Conservation (phyloP, 2,113 vertebrate species). For the Isichthys henryi region DNA sequence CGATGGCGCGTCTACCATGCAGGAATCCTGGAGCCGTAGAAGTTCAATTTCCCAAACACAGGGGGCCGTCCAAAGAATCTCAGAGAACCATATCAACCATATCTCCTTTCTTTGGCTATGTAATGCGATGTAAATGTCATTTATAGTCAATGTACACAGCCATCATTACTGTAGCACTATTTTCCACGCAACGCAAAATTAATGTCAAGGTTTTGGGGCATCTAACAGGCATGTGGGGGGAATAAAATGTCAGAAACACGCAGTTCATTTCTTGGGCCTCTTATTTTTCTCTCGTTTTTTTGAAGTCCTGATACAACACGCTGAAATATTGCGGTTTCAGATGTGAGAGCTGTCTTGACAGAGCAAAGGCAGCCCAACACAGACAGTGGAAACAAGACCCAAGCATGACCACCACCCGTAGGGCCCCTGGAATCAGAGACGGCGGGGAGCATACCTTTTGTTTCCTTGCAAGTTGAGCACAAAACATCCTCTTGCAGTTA, state of each 20-base stretch:
- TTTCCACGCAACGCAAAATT: slow-evolving; percentile 24
- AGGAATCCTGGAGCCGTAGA: not conserved
- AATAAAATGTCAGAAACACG: slow-evolving; percentile 24
- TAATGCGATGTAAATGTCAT: slow-evolving; percentile 19
- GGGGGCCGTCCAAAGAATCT: not conserved
- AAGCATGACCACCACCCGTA: slow-evolving; percentile 26
- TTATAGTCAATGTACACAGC: not conserved
- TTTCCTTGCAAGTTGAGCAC: not conserved
- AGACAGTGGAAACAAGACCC: not conserved
- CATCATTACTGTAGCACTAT: slow-evolving; percentile 6
- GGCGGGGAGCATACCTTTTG: not conserved
- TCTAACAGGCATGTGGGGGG: not conserved
- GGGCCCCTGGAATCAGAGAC: not conserved
- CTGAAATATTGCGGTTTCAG: slow-evolving; percentile 30
- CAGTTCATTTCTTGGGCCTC: slow-evolving; percentile 33
- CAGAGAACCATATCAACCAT: slow-evolving; percentile 22
- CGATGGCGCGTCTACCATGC: not conserved
- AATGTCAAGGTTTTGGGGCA: slow-evolving; percentile 16
- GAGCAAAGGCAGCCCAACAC: not conserved
- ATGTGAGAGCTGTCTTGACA: slow-evolving; percentile 13
- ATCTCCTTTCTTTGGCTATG: slow-evolving; percentile 9
- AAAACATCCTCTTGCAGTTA: slow-evolving; percentile 1
- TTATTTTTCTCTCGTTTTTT: not conserved
- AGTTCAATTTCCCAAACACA: not conserved
- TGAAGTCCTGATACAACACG: slow-evolving; percentile 40